A percentile compares a stretch with the other conserved stretches of the same genome.
phyloP scores from a whole-genome alignment of 2,888 invertebrate genomes.

The Ichneumon xanthorius region DNA sequence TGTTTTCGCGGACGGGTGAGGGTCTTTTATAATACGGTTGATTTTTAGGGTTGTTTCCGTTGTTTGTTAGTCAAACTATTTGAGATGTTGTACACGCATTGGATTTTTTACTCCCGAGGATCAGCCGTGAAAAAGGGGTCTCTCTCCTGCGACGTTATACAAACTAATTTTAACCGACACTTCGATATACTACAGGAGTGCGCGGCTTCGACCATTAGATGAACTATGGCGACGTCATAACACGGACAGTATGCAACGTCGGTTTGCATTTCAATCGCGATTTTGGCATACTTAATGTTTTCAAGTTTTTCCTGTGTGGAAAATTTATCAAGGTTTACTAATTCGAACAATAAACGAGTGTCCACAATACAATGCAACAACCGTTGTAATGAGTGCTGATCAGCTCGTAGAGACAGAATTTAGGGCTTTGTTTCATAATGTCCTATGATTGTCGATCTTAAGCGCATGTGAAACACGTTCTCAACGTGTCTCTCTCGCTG shows the following conservation, averaged over 20 bases:
- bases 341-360: not conserved
- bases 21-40: not conserved
- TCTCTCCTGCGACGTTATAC: not conserved
- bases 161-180: not conserved
- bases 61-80: not conserved
- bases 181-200: not conserved
- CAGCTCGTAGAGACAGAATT: not conserved
- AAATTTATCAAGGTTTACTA: not conserved
- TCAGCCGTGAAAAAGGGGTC: not conserved
- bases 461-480: no score
- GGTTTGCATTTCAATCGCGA: not conserved
- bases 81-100: not conserved
- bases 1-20: not conserved
- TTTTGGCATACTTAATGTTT: not conserved
- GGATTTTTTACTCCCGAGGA: not conserved
- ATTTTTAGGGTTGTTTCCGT: not conserved
- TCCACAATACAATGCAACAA: not conserved
- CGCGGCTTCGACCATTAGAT: not conserved
- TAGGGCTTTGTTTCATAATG: not conserved
- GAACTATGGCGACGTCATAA: constrained; percentile 8
- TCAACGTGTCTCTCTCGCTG: no score
- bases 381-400: not conserved
- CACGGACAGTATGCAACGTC: not conserved
- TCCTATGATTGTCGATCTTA: no score
- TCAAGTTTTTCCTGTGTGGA: not conserved